Evolutionary conservation across 2,888 invertebrate species (phyloP).

Genomic region (Prosapia bicincta): DNA sequence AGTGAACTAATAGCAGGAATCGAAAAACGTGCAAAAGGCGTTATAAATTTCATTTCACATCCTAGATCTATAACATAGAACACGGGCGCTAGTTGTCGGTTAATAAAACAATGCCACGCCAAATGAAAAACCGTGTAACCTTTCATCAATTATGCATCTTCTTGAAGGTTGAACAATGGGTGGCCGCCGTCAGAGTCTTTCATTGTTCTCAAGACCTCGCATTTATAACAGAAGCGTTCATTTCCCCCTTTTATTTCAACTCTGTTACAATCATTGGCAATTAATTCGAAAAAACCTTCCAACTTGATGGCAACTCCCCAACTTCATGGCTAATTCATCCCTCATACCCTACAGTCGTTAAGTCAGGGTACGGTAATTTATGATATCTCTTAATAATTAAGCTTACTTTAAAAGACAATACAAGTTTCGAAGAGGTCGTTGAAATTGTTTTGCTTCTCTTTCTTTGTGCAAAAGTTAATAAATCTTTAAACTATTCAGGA

Average conservation of each 20-base stretch:
- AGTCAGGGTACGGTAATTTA: background rate
- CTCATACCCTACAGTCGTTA: background rate
- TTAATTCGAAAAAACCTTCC: background rate
- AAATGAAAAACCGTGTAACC: background rate
- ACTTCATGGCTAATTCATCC: background rate
- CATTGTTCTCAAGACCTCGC: background rate
- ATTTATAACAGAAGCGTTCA: background rate
- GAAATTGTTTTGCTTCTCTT: no score
- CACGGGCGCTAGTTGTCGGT: no score
- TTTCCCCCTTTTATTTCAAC: background rate
- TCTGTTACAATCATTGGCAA: background rate
- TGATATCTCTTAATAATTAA: background rate
- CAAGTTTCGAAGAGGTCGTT: no score
- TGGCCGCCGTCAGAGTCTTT: background rate
- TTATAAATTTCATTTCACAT: no score
- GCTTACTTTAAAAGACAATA: background rate
- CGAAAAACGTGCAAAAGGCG: no score
- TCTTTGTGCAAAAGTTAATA: no score
- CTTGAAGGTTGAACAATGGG: background rate
- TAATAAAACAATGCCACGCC: background rate
- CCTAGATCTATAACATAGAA: no score
- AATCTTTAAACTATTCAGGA: no score
- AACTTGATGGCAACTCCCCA: background rate
- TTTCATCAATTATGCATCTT: background rate
- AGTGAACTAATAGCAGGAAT: no score